A percentile compares a stretch with the other conserved stretches of the same genome.
Conservation (phyloP, 1,140 invertebrate genomes). For the Hypsibius dujardini region DNA sequence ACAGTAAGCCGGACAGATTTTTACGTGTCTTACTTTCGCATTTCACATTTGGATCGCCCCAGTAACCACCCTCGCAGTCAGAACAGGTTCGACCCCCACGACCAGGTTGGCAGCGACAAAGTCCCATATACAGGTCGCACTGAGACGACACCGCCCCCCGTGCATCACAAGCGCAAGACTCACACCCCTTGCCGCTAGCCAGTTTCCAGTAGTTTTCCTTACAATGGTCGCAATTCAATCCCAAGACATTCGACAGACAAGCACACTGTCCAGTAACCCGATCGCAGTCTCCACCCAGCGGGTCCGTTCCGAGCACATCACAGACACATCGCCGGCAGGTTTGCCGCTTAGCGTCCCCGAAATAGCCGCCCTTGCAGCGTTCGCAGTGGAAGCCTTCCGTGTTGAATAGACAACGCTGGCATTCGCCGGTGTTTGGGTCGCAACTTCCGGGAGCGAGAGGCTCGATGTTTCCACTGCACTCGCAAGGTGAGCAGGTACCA, state of each 20-base stretch:
- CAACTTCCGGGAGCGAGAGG: conserved; percentile 65
- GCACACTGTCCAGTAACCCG: conserved; percentile 66
- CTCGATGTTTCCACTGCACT: conserved; percentile 89
- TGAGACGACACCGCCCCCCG: conserved; percentile 48
- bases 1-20: too few relatives aligned
- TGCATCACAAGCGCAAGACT: conserved; percentile 72
- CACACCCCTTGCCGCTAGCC: conserved; percentile 70
- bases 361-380: conserved; percentile 66
- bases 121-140: conserved; percentile 52
- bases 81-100: conserved; percentile 83
- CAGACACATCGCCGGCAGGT: conserved; percentile 64
- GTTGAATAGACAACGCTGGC: conserved; percentile 78
- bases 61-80: conserved; percentile 78
- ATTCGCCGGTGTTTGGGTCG: conserved; percentile 70
- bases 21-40: conserved; percentile 33
- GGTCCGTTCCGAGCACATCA: conserved; percentile 70
- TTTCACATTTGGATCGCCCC: conserved; percentile 70
- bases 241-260: conserved; percentile 71
- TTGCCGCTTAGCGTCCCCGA: conserved; percentile 63
- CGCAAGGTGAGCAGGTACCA: conserved; percentile 67
- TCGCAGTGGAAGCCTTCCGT: conserved; percentile 84
- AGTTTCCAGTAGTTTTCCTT: conserved; percentile 77
- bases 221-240: conserved; percentile 63
- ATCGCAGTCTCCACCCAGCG: conserved; percentile 52
- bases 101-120: conserved; percentile 72